These are phyloP conservation scores for Drosophila novamexicana DNA, from an alignment of 1,140 invertebrate species.

Conservation along the genomic window DNA sequence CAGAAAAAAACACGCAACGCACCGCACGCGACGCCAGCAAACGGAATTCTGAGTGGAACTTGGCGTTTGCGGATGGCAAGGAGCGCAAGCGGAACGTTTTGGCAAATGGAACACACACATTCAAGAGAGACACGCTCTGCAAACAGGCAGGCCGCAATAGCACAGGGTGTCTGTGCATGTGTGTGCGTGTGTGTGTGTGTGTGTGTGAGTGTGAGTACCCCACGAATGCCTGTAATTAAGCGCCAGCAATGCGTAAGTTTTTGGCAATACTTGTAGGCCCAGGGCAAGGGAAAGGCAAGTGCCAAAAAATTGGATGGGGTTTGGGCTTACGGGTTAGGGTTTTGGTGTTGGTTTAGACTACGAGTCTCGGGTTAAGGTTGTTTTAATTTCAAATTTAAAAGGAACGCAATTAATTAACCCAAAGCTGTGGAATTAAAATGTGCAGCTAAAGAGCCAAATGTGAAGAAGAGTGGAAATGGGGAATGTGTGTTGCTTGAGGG, in stretches of 20 bases:
- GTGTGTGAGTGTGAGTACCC: slow-evolving; percentile 10
- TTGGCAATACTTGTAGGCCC: slow-evolving; percentile 12
- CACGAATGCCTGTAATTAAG: slow-evolving; percentile 65
- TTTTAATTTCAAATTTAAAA: slow-evolving; percentile 76
- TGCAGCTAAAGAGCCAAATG: background rate
- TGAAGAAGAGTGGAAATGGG: background rate
- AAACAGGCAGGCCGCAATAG: background rate
- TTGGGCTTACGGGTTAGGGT: background rate
- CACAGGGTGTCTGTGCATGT: slow-evolving; percentile 1
- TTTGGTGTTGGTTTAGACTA: slow-evolving; percentile 7
- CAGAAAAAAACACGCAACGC: slow-evolving; percentile 45
- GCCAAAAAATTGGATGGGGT: background rate
- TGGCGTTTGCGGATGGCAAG: slow-evolving; percentile 40
- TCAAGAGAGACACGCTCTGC: background rate
- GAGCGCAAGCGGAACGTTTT: slow-evolving; percentile 52
- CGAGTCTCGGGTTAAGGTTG: slow-evolving; percentile 36
- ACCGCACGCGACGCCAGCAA: slow-evolving; percentile 74
- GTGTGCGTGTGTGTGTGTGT: slow-evolving; percentile 4
- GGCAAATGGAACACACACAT: slow-evolving; percentile 42
- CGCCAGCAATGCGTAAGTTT: slow-evolving; percentile 47
- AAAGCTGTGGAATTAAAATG: slow-evolving; percentile 61
- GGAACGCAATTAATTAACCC: slow-evolving; percentile 76
- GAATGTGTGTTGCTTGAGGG: background rate
- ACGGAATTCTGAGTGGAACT: slow-evolving; percentile 71
- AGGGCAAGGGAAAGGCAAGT: background rate